Evolutionary conservation across 2,797 vertebrate genomes (phyloP).

Genomic region (Gadopsis bispinosus): DNA sequence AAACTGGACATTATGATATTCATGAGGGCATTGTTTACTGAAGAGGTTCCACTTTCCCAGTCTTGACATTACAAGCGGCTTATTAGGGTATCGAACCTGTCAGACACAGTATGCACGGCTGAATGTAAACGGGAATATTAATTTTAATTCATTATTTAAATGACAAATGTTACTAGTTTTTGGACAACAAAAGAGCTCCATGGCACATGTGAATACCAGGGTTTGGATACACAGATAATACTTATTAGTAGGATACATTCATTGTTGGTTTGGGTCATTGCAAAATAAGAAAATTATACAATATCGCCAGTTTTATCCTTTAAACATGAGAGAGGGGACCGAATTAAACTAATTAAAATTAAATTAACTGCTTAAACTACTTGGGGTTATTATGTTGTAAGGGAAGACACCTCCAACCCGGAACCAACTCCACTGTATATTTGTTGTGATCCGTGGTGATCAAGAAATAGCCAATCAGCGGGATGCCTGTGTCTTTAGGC

Average conservation of each 20-base stretch:
- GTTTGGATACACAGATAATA: background rate
- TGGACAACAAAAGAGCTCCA: background rate
- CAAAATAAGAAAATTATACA: background rate
- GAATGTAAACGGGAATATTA: too few relatives aligned
- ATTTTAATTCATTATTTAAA: too few relatives aligned
- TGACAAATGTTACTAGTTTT: too few relatives aligned
- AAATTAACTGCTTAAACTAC: too few relatives aligned
- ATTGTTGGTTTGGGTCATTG: background rate
- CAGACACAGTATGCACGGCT: too few relatives aligned
- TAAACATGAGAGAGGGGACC: background rate
- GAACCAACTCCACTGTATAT: constrained; percentile 24
- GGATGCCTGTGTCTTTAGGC: rapidly evolving
- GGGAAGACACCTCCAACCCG: constrained; percentile 14
- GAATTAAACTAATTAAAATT: background rate
- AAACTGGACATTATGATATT: too few relatives aligned
- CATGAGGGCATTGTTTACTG: too few relatives aligned
- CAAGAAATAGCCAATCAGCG: constrained; percentile 56
- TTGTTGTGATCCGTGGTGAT: constrained; percentile 61
- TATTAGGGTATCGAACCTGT: too few relatives aligned
- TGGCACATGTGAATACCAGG: background rate
- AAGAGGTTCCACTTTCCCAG: too few relatives aligned
- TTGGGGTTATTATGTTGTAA: background rate
- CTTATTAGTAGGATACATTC: background rate
- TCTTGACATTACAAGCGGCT: too few relatives aligned
- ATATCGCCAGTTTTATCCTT: too few relatives aligned